phyloP scores from a whole-genome alignment of 2,113 vertebrate genomes.

The Ifrita kowaldi region DNA sequence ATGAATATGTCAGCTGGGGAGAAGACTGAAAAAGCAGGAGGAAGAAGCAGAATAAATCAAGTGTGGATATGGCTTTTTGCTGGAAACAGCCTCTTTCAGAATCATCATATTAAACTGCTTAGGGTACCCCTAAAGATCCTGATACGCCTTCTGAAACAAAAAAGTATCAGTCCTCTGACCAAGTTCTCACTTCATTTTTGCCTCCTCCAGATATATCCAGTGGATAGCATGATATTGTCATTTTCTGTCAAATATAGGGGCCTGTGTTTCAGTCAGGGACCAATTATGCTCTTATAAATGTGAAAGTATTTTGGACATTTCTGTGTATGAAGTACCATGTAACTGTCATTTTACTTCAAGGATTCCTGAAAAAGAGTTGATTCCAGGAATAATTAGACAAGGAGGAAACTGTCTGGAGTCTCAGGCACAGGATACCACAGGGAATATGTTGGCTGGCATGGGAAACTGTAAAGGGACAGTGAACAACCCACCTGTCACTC shows the following conservation, averaged over 20 bases:
- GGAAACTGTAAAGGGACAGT: constrained; percentile 81
- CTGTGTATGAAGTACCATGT: not conserved
- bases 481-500: constrained; percentile 77
- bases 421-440: constrained; percentile 76
- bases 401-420: constrained; percentile 86
- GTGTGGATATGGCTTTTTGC: not conserved
- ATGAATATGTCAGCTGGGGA: not conserved
- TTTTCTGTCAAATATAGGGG: not conserved
- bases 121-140: not conserved
- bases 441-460: constrained; percentile 69
- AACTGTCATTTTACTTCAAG: constrained; percentile 69
- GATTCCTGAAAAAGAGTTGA: constrained; percentile 88
- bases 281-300: not conserved
- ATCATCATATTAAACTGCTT: not conserved
- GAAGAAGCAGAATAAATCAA: not conserved
- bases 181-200: not conserved
- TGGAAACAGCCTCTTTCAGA: not conserved
- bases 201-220: not conserved
- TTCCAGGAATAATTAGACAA: constrained; percentile 88
- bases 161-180: not conserved
- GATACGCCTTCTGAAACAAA: not conserved
- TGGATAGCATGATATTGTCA: not conserved
- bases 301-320: not conserved
- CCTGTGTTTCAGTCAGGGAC: not conserved
- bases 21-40: not conserved